phyloP scores from a whole-genome alignment of 1,140 invertebrate genomes.

The Drosophila subpulchrella region DNA sequence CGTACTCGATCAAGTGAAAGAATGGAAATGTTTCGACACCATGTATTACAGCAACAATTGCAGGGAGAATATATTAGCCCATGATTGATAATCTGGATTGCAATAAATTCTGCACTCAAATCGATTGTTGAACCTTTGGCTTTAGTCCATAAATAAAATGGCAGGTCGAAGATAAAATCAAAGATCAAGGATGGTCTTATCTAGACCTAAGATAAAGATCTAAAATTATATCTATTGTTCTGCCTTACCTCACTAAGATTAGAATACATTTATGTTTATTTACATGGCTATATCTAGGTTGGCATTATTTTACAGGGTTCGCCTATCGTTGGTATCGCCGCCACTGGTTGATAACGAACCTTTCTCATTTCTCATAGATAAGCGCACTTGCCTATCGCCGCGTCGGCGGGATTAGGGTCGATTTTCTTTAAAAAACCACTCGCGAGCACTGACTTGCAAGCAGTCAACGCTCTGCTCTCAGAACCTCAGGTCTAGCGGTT shows the following conservation, averaged over 20 bases:
- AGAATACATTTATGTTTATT: constrained; percentile 1
- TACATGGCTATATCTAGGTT: not conserved
- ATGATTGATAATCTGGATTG: constrained; percentile 55
- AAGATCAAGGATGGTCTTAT: not conserved
- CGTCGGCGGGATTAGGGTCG: constrained; percentile 61
- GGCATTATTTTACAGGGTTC: not conserved
- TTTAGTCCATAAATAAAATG: constrained; percentile 47
- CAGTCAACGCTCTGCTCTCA: constrained; percentile 66
- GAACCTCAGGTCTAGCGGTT: constrained; percentile 52
- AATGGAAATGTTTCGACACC: constrained; percentile 29
- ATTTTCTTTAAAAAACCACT: constrained; percentile 76
- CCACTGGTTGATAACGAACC: constrained; percentile 58
- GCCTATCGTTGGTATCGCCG: constrained; percentile 44
- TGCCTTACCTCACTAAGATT: not conserved
- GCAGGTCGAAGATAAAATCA: not conserved
- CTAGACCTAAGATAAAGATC: not conserved
- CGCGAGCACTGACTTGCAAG: constrained; percentile 36
- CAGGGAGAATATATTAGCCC: constrained; percentile 21
- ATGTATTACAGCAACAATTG: constrained; percentile 38
- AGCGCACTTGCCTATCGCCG: constrained; percentile 47
- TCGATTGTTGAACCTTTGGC: constrained; percentile 14
- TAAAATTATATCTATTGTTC: not conserved
- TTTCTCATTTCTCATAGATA: constrained; percentile 72
- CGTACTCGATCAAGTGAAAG: constrained; percentile 5
- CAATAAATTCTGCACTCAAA: constrained; percentile 45